These are phyloP conservation scores for Hestina assimilis DNA, from an alignment of 1,140 invertebrate species.

Conservation along the genomic window DNA sequence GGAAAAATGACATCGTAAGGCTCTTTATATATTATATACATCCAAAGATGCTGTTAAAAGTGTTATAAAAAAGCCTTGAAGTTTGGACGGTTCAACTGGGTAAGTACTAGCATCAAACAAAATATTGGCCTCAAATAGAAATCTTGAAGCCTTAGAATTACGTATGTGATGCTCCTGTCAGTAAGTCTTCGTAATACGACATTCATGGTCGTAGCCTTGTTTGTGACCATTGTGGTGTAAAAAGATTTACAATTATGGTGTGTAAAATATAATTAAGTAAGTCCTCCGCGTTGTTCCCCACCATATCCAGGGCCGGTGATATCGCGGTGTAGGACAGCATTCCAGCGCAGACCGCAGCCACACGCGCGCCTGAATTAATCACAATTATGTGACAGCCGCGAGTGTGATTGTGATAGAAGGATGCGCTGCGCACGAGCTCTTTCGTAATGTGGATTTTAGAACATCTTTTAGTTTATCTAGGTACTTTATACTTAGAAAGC, in stretches of 20 bases:
- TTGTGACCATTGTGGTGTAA: too few relatives aligned
- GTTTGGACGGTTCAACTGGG: too few relatives aligned
- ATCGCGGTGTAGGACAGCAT: slow-evolving; percentile 43
- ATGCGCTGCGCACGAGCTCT: slow-evolving; percentile 17
- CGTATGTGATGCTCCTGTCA: too few relatives aligned
- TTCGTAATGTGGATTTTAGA: slow-evolving; percentile 1
- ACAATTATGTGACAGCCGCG: slow-evolving; percentile 65
- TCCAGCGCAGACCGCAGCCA: slow-evolving; percentile 57
- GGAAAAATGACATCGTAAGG: neutral
- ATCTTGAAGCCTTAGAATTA: too few relatives aligned
- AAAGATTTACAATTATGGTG: neutral
- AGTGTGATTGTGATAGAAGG: slow-evolving; percentile 39
- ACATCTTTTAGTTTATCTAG: neutral
- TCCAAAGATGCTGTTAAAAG: too few relatives aligned
- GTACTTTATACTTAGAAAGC: too few relatives aligned
- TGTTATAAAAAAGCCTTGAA: too few relatives aligned
- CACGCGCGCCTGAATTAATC: slow-evolving; percentile 64
- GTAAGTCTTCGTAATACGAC: too few relatives aligned
- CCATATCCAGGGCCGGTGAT: neutral
- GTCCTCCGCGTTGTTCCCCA: slow-evolving; percentile 28
- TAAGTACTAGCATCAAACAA: too few relatives aligned
- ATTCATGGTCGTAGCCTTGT: too few relatives aligned
- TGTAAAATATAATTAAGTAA: neutral
- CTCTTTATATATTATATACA: too few relatives aligned
- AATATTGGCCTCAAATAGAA: too few relatives aligned